phyloP scores from a whole-genome alignment of 2,113 vertebrate species.

The Eurypyga helias region DNA sequence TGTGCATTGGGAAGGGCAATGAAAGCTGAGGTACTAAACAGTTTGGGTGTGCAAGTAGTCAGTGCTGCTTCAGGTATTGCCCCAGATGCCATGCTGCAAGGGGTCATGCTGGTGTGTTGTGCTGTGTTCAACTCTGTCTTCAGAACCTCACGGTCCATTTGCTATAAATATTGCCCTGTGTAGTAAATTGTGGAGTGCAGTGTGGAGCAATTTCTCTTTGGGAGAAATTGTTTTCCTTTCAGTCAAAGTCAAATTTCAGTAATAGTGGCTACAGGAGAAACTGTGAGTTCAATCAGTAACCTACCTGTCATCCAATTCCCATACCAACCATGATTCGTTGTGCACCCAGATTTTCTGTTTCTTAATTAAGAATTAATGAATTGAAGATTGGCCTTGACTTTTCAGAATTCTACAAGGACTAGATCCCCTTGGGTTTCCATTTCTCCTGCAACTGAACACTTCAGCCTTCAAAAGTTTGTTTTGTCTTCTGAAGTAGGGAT shows the following conservation, averaged over 20 bases:
- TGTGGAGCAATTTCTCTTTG: not conserved
- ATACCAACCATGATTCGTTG: not conserved
- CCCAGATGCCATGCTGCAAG: not conserved
- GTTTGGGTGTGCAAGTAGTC: not conserved
- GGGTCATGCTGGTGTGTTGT: not conserved
- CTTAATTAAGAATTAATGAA: not conserved
- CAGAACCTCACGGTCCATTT: not conserved
- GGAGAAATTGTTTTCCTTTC: not conserved
- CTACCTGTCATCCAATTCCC: not conserved
- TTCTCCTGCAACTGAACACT: not conserved
- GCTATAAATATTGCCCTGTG: not conserved
- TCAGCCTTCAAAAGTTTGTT: slow-evolving; percentile 45
- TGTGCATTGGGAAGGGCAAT: not conserved
- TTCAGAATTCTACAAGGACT: not conserved
- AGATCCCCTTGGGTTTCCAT: not conserved
- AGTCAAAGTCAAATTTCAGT: not conserved
- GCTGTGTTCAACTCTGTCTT: not conserved
- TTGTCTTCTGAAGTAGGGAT: not conserved
- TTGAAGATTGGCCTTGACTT: not conserved
- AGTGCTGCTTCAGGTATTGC: not conserved
- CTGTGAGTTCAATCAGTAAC: not conserved
- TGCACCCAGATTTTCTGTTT: not conserved
- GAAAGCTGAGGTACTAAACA: not conserved
- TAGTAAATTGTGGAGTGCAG: not conserved
- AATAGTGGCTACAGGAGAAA: not conserved